A percentile compares a stretch with the other conserved stretches of the same genome.
These are phyloP conservation scores for Pygocentrus nattereri DNA, from an alignment of 2,797 vertebrate species.

Conservation along the genomic window DNA sequence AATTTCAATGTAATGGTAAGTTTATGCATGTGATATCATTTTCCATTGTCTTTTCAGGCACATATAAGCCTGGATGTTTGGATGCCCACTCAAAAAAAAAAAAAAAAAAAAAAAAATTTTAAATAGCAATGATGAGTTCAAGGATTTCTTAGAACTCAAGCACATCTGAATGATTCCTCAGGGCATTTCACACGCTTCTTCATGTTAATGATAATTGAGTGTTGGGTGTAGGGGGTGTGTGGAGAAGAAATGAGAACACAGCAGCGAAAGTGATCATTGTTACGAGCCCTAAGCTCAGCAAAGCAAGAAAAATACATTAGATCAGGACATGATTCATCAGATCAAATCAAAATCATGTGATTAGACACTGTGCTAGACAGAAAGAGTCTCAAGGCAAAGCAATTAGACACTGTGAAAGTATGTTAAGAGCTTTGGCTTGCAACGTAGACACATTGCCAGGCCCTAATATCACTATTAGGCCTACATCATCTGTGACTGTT, in stretches of 20 bases:
- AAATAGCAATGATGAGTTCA: constrained; percentile 35
- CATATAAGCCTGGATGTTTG: not conserved
- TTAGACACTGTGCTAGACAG: no score
- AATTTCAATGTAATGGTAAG: no score
- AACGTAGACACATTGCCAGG: constrained; percentile 7
- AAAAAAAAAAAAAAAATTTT: constrained; percentile 33
- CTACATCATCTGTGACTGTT: constrained; percentile 10
- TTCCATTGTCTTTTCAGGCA: constrained; percentile 18
- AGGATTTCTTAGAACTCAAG: constrained; percentile 32
- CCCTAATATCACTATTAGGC: constrained; percentile 7
- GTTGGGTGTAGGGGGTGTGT: constrained; percentile 5
- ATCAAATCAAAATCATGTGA: constrained; percentile 39
- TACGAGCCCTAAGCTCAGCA: constrained; percentile 34
- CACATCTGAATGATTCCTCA: constrained; percentile 30
- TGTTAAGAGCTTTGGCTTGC: constrained; percentile 31
- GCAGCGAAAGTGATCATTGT: constrained; percentile 39
- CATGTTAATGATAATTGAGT: constrained; percentile 45
- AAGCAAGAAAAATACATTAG: constrained; percentile 42
- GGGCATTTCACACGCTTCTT: constrained; percentile 36
- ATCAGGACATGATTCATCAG: constrained; percentile 44
- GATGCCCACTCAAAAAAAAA: constrained; percentile 1
- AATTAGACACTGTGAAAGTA: constrained; percentile 34
- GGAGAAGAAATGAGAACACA: constrained; percentile 24
- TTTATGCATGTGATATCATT: not conserved
- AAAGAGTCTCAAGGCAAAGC: constrained; percentile 15